Conservation (phyloP, 2,888 invertebrate species). For the Parnassius mnemosyne region DNA sequence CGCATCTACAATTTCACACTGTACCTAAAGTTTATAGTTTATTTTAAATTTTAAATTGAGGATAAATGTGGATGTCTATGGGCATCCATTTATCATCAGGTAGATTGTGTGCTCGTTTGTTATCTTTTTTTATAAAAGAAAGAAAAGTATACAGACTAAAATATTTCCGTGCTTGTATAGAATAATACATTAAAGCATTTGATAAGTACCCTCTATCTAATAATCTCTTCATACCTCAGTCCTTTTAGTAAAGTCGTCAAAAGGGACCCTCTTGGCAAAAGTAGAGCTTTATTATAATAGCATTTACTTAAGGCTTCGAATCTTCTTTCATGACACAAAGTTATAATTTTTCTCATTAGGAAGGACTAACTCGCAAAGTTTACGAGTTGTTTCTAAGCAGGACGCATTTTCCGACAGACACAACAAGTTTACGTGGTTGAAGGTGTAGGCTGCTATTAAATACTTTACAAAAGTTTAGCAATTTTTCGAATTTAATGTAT, state of each 20-base stretch:
- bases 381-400: constrained; percentile 13
- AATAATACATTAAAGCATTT: constrained; percentile 10
- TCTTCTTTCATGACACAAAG: constrained; percentile 24
- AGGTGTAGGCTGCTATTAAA: neutral
- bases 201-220: constrained; percentile 8
- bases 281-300: constrained; percentile 20
- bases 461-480: neutral
- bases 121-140: no score
- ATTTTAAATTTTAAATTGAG: no score
- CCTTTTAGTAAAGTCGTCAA: neutral
- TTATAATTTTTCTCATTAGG: constrained; percentile 26
- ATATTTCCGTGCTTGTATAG: neutral
- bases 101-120: no score
- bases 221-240: constrained; percentile 16
- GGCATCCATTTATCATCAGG: no score
- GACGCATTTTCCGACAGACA: neutral
- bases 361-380: constrained; percentile 18
- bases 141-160: no score
- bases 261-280: constrained; percentile 4
- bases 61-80: no score
- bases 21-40: no score
- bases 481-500: neutral
- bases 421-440: constrained; percentile 2
- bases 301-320: constrained; percentile 21
- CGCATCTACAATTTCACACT: no score